Evolutionary conservation across 2,888 invertebrate genomes (phyloP).

Genomic region (Drosophila greeni): DNA sequence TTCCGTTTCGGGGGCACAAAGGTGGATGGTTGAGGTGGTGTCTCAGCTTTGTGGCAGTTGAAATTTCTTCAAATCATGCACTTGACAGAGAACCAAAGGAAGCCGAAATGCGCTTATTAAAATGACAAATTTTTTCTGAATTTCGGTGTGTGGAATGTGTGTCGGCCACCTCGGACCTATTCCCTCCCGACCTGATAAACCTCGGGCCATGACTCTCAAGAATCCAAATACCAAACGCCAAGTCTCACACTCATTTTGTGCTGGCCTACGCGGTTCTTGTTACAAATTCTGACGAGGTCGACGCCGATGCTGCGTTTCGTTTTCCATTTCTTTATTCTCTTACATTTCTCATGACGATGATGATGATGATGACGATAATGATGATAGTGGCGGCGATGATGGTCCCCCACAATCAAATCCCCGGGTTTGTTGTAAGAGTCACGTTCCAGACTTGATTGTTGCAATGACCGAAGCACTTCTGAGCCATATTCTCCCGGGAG

Average conservation of each 20-base stretch:
- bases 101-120: conserved; percentile 66
- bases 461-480: conserved; percentile 36
- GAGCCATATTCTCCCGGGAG: conserved; percentile 10
- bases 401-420: conserved; percentile 34
- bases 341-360: conserved; percentile 31
- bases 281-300: conserved; percentile 56
- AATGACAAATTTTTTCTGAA: conserved; percentile 60
- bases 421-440: conserved; percentile 39
- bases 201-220: conserved; percentile 58
- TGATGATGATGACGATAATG: conserved; percentile 13
- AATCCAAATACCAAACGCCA: conserved; percentile 47
- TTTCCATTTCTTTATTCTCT: conserved; percentile 51
- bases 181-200: conserved; percentile 12
- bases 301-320: conserved; percentile 55
- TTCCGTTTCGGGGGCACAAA: conserved; percentile 37
- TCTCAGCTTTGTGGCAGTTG: conserved; percentile 12
- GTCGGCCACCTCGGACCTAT: conserved; percentile 10
- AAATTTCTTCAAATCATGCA: conserved; percentile 56
- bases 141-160: conserved; percentile 29
- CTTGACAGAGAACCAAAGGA: conserved; percentile 30
- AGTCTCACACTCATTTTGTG: conserved; percentile 47
- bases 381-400: conserved; percentile 31
- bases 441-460: conserved; percentile 39
- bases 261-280: conserved; percentile 57
- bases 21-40: conserved; percentile 20